phyloP scores from a whole-genome alignment of 2,888 invertebrate genomes.

The Pseudanteris insignis region DNA sequence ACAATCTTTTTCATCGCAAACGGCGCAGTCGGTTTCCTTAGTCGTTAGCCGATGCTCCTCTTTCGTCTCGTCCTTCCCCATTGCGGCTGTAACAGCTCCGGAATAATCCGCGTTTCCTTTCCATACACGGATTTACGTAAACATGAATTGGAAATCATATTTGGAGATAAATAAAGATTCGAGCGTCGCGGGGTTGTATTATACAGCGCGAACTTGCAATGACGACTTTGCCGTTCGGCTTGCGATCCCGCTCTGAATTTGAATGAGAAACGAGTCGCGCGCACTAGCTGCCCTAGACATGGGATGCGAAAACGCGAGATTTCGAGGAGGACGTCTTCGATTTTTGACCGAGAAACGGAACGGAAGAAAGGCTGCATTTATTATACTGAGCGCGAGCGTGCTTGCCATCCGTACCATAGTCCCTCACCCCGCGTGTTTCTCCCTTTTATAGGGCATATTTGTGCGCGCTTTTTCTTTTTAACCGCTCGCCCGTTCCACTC shows the following conservation, averaged over 20 bases:
- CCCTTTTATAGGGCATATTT: slow-evolving; percentile 32
- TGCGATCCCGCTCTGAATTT: slow-evolving; percentile 53
- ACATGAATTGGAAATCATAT: slow-evolving; percentile 35
- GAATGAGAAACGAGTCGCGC: slow-evolving; percentile 48
- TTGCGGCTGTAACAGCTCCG: background rate
- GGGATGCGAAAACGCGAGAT: slow-evolving; percentile 32
- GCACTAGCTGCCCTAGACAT: too few species aligned
- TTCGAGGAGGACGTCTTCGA: slow-evolving; percentile 46
- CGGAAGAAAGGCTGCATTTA: slow-evolving; percentile 59
- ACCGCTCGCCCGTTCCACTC: slow-evolving; percentile 9
- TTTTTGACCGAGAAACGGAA: slow-evolving; percentile 47
- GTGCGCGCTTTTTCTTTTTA: slow-evolving; percentile 12
- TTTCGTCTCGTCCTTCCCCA: too few species aligned
- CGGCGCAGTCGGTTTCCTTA: too few species aligned
- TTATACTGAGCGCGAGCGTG: slow-evolving; percentile 57
- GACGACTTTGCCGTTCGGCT: slow-evolving; percentile 44
- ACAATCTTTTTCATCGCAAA: too few species aligned
- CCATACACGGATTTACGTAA: slow-evolving; percentile 20
- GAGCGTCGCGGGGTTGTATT: slow-evolving; percentile 21
- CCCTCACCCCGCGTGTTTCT: slow-evolving; percentile 17
- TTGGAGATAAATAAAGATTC: slow-evolving; percentile 34
- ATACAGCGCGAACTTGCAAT: slow-evolving; percentile 41
- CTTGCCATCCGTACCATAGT: too few species aligned
- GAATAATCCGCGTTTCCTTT: slow-evolving; percentile 6
- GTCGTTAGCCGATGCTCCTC: too few species aligned